Evolutionary conservation across 2,113 vertebrate genomes (phyloP).

Genomic region (Capreolus pygargus): DNA sequence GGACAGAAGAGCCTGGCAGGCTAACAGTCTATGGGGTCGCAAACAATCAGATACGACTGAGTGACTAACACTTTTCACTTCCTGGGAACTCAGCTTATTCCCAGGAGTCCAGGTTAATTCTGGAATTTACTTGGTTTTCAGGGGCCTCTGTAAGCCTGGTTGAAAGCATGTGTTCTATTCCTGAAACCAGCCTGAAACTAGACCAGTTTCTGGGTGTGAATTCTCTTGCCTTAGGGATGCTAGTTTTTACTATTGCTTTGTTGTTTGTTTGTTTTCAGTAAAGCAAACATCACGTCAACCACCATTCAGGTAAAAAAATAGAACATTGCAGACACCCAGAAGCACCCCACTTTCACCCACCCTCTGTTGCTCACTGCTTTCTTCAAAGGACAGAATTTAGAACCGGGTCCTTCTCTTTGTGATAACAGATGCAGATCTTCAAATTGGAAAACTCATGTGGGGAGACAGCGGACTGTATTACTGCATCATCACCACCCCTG

Average conservation of each 20-base stretch:
- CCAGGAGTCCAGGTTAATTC: not conserved
- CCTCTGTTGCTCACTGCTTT: not conserved
- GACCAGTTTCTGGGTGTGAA: not conserved
- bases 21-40: not conserved
- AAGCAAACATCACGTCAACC: not conserved
- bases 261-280: not conserved
- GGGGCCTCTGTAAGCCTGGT: not conserved
- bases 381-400: not conserved
- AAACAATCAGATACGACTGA: not conserved
- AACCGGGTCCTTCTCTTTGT: constrained; percentile 24
- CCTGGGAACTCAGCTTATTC: not conserved
- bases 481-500: constrained; percentile 92
- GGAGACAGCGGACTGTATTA: constrained; percentile 98
- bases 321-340: not conserved
- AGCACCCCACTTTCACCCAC: not conserved
- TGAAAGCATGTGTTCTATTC: not conserved
- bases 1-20: not conserved
- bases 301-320: not conserved
- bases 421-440: constrained; percentile 92
- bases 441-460: constrained; percentile 95
- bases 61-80: not conserved
- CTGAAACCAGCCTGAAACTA: not conserved
- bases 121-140: not conserved
- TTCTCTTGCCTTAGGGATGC: not conserved
- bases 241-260: not conserved